These are phyloP conservation scores for Syritta pipiens DNA, from an alignment of 2,888 invertebrate species.

Conservation along the genomic window DNA sequence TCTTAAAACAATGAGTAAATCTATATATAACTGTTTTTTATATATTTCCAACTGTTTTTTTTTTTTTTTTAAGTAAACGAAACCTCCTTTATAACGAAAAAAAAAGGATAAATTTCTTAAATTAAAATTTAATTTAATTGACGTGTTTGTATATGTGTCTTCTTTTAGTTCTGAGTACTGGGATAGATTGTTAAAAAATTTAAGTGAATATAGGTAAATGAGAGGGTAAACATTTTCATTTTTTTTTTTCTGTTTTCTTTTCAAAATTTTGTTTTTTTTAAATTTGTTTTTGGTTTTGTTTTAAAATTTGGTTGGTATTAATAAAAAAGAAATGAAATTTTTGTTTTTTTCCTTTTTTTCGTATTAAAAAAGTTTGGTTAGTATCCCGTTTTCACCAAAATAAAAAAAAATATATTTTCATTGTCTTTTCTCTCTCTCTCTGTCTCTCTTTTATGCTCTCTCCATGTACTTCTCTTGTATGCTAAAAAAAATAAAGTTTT, in stretches of 20 bases:
- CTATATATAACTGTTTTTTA: slow-evolving; percentile 25
- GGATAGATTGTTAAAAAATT: slow-evolving; percentile 80
- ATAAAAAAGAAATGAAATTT: no score
- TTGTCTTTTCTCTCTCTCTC: slow-evolving; percentile 35
- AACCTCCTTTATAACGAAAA: slow-evolving; percentile 14
- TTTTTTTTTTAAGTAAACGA: slow-evolving; percentile 33
- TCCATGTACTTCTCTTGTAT: slow-evolving; percentile 62
- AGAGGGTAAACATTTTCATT: slow-evolving; percentile 53
- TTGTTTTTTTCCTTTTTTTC: neutral
- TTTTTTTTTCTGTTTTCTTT: slow-evolving; percentile 2
- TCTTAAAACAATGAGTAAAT: slow-evolving; percentile 18
- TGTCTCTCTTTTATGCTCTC: slow-evolving; percentile 43
- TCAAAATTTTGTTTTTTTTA: neutral
- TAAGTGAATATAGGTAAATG: slow-evolving; percentile 80
- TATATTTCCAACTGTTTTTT: slow-evolving; percentile 2
- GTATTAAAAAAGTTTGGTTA: slow-evolving; percentile 32
- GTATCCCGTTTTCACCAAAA: slow-evolving; percentile 59
- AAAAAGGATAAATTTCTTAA: slow-evolving; percentile 47
- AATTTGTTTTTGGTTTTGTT: neutral
- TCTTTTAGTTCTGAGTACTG: slow-evolving; percentile 80
- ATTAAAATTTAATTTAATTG: slow-evolving; percentile 66
- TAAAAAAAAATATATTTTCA: slow-evolving; percentile 1
- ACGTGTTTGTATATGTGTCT: slow-evolving; percentile 72
- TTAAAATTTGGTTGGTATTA: neutral
- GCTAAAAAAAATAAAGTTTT: slow-evolving; percentile 40